Conservation (phyloP, 2,888 invertebrate species). For the Pyralis farinalis region DNA sequence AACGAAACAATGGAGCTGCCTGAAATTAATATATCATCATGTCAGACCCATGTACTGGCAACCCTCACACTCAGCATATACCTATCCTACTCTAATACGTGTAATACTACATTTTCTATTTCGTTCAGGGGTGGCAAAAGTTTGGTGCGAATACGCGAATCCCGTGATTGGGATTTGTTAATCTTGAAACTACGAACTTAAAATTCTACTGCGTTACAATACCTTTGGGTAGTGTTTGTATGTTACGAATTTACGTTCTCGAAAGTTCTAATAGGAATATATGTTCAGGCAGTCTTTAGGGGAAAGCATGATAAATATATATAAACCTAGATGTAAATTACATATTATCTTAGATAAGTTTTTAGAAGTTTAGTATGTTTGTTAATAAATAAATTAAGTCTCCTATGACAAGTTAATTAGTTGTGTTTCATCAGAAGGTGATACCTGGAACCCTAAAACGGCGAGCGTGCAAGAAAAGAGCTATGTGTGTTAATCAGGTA, state of each 20-base stretch:
- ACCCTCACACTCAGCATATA: slow-evolving; percentile 35
- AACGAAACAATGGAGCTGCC: slow-evolving; percentile 75
- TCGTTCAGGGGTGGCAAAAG: slow-evolving; percentile 54
- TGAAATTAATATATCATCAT: slow-evolving; percentile 82
- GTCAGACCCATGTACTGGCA: slow-evolving; percentile 68
- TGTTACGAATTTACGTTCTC: slow-evolving; percentile 15
- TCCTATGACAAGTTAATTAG: no score
- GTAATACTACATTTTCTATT: slow-evolving; percentile 21
- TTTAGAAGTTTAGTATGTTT: no score
- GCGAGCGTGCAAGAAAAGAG: no score
- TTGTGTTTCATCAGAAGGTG: no score
- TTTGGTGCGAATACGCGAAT: slow-evolving; percentile 65
- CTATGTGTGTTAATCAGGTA: no score
- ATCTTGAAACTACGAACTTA: slow-evolving; percentile 64
- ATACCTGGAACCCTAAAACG: no score
- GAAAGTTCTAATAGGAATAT: slow-evolving; percentile 12
- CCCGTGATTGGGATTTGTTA: slow-evolving; percentile 76
- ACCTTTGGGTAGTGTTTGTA: slow-evolving; percentile 52
- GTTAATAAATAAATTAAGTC: no score
- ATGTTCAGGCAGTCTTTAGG: not conserved
- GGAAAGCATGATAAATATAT: slow-evolving; percentile 3
- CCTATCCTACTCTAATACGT: slow-evolving; percentile 31
- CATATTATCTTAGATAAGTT: no score
- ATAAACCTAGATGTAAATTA: no score
- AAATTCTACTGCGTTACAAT: slow-evolving; percentile 66